These are phyloP conservation scores for Phalanger gymnotis DNA, from an alignment of 2,797 vertebrate species.

Conservation along the genomic window DNA sequence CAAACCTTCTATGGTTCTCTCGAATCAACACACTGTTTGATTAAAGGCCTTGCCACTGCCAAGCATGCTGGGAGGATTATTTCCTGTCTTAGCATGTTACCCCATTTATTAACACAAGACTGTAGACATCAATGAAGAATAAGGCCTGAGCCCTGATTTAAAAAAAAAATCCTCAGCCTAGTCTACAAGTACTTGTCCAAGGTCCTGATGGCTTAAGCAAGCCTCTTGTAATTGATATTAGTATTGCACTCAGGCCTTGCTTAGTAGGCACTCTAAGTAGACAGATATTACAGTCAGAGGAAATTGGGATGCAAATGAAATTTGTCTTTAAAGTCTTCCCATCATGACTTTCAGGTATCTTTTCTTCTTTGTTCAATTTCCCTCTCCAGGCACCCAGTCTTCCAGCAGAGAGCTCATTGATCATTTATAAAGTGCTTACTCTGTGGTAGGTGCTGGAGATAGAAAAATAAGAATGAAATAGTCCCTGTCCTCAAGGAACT, in stretches of 20 bases:
- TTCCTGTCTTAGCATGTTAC: slow-evolving; percentile 11
- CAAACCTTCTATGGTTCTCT: slow-evolving; percentile 39
- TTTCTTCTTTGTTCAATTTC: neutral
- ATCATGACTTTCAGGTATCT: neutral
- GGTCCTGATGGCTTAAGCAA: neutral
- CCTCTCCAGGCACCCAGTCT: neutral
- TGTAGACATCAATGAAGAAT: neutral
- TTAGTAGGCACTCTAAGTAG: neutral
- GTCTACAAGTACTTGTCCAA: neutral
- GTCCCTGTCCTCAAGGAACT: neutral
- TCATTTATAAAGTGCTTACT: neutral
- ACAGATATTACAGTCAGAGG: neutral
- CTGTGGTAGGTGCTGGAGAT: neutral
- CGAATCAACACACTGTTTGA: slow-evolving; percentile 6
- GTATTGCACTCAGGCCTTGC: too few species aligned
- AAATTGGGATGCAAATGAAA: neutral
- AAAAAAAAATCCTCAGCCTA: neutral
- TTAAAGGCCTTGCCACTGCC: neutral
- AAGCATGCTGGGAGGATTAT: slow-evolving; percentile 15
- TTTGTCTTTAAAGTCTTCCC: neutral
- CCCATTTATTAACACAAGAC: slow-evolving; percentile 11
- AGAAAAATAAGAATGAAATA: neutral
- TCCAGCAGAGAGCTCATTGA: neutral
- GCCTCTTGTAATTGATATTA: neutral
- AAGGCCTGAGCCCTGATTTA: neutral